phyloP scores from a whole-genome alignment of 2,797 vertebrate species.

The Steatocranus sp. region DNA sequence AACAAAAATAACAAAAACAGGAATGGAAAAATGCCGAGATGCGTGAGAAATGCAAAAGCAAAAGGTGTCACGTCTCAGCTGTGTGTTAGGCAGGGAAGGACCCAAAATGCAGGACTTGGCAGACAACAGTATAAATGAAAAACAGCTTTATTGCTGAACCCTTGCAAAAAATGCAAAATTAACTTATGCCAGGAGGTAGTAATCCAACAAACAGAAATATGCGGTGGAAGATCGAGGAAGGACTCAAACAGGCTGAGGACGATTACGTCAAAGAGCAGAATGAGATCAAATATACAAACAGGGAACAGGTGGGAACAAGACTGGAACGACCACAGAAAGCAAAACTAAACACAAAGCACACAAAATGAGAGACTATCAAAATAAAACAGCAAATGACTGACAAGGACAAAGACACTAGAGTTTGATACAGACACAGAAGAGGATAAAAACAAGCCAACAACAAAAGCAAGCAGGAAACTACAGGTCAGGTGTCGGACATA shows the following conservation, averaged over 20 bases:
- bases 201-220: not conserved
- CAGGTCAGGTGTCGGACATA: not conserved
- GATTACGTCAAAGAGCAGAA: not conserved
- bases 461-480: fast-evolving
- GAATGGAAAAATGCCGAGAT: not conserved
- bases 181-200: not conserved
- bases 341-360: not conserved
- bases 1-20: not conserved
- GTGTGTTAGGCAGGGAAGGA: not conserved
- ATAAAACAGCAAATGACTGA: not conserved
- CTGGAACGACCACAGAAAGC: fast-evolving
- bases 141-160: not conserved
- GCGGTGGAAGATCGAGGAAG: fast-evolving
- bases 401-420: no score
- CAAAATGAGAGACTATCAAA: not conserved
- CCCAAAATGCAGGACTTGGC: not conserved
- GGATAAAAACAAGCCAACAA: not conserved
- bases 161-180: not conserved
- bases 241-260: not conserved
- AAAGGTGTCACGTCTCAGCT: not conserved
- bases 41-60: not conserved
- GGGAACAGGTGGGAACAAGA: not conserved
- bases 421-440: no score
- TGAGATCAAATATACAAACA: not conserved
- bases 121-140: not conserved